Evolutionary conservation across 2,113 vertebrate genomes (phyloP).

Genomic region (Rattus rattus): DNA sequence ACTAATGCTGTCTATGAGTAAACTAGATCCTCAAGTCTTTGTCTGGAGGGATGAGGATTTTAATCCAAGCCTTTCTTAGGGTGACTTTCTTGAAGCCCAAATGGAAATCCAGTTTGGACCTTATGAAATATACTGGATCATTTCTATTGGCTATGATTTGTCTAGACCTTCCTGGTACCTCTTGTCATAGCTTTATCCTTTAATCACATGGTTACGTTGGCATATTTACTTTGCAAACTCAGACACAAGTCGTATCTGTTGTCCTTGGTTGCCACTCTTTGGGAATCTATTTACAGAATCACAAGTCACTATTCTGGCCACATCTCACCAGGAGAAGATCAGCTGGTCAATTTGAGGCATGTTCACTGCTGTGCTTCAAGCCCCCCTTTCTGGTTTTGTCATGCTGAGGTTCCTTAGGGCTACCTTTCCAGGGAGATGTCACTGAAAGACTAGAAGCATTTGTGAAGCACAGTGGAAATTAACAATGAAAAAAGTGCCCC

Average conservation of each 20-base stretch:
- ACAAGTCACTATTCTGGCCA: background rate
- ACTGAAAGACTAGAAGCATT: background rate
- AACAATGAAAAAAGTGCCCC: background rate
- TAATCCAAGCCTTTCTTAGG: slow-evolving; percentile 46
- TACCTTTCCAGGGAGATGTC: background rate
- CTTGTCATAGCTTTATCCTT: background rate
- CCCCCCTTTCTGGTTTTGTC: background rate
- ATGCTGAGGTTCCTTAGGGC: background rate
- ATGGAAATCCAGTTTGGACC: background rate
- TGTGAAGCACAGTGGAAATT: background rate
- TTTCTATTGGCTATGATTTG: background rate
- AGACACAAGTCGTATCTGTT: background rate
- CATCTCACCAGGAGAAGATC: background rate
- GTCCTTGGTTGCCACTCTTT: background rate
- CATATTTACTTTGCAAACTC: background rate
- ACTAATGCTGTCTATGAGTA: slow-evolving; percentile 60
- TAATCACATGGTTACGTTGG: background rate
- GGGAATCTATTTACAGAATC: background rate
- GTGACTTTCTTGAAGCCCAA: slow-evolving; percentile 44
- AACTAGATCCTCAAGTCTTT: slow-evolving; percentile 49
- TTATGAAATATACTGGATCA: too few relatives aligned
- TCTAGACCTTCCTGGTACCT: background rate
- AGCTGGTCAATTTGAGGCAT: background rate
- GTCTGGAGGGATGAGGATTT: slow-evolving; percentile 30
- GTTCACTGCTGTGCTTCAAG: background rate